A percentile compares a stretch with the other conserved stretches of the same genome.
Evolutionary conservation across 2,888 invertebrate genomes (phyloP).

Genomic region (Lithophane socia): DNA sequence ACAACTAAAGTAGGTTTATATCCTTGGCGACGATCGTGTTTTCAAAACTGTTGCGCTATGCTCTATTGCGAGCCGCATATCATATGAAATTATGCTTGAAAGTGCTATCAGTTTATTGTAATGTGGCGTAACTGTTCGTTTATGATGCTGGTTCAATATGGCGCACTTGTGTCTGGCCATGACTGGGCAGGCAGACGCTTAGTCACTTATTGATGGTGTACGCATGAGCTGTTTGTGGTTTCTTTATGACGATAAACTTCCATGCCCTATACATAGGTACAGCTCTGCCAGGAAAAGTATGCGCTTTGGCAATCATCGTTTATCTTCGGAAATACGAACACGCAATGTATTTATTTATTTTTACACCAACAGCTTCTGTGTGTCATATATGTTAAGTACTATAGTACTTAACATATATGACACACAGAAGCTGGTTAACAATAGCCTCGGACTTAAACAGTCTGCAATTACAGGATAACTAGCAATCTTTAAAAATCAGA

Average conservation of each 20-base stretch:
- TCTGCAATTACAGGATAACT: no score
- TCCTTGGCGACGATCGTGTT: slow-evolving; percentile 24
- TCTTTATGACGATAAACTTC: not conserved
- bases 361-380: no score
- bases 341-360: no score
- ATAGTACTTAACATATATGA: no score
- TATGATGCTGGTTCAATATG: slow-evolving; percentile 9
- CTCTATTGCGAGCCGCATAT: slow-evolving; percentile 1
- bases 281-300: not conserved
- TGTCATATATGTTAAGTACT: no score
- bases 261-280: not conserved
- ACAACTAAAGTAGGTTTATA: slow-evolving; percentile 45
- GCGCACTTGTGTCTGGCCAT: slow-evolving; percentile 30
- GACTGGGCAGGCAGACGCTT: slow-evolving; percentile 7
- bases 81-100: slow-evolving; percentile 43
- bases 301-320: not conserved
- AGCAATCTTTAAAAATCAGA: no score
- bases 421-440: no score
- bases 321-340: not conserved
- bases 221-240: slow-evolving; percentile 2
- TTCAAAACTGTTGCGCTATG: slow-evolving; percentile 12
- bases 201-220: slow-evolving; percentile 16
- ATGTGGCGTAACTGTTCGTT: slow-evolving; percentile 2
- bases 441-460: no score
- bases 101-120: slow-evolving; percentile 22